Conservation (phyloP, 2,113 vertebrate genomes). For the Tretioscincus oriximinensis region DNA sequence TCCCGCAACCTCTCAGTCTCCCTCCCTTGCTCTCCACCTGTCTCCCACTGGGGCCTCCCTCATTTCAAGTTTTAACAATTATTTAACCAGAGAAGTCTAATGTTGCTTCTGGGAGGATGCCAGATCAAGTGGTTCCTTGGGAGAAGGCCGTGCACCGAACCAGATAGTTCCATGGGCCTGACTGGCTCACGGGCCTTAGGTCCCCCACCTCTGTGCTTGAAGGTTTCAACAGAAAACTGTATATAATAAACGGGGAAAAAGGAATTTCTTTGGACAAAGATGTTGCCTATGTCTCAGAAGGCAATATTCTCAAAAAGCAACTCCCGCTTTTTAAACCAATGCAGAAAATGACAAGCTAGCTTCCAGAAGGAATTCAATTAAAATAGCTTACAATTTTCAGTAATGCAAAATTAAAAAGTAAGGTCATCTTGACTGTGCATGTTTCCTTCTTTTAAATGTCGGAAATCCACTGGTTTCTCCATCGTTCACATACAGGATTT, state of each 20-base stretch:
- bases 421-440: constrained; percentile 20
- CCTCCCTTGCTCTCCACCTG: too few relatives aligned
- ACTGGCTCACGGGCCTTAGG: too few relatives aligned
- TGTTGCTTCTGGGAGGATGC: too few relatives aligned
- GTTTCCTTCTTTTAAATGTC: constrained; percentile 26
- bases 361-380: not conserved
- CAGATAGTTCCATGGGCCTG: too few relatives aligned
- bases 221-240: not conserved
- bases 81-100: too few relatives aligned
- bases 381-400: constrained; percentile 28
- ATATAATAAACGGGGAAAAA: not conserved
- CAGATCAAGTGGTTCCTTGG: too few relatives aligned
- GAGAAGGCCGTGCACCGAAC: too few relatives aligned
- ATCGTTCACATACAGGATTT: not conserved
- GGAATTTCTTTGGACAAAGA: not conserved
- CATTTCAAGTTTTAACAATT: too few relatives aligned
- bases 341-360: accelerated
- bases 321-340: constrained; percentile 11
- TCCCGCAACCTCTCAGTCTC: too few relatives aligned
- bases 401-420: constrained; percentile 22
- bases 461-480: constrained; percentile 17
- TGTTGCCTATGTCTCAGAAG: not conserved
- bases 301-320: not conserved
- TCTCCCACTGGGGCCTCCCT: too few relatives aligned
- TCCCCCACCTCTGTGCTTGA: not conserved